Conservation (phyloP, 2,888 invertebrate species). For the Drosophila meridionalis region DNA sequence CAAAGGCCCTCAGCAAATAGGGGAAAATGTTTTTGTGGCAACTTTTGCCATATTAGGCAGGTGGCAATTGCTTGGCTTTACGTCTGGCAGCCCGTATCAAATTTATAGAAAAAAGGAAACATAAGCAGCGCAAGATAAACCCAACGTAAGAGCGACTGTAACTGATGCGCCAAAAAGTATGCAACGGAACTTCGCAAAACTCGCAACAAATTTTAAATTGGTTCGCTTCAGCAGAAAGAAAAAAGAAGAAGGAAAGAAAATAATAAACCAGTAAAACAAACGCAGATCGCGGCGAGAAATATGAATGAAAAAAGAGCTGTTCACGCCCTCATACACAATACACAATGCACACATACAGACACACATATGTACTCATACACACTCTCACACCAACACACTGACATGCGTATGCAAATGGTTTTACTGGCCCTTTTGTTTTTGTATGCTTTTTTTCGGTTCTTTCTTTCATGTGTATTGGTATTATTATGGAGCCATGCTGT, state of each 20-base stretch:
- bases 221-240: conserved; percentile 57
- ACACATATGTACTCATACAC: conserved; percentile 18
- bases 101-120: conserved; percentile 40
- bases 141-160: conserved; percentile 3
- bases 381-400: background rate
- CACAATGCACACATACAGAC: conserved; percentile 18
- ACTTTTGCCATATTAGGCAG: conserved; percentile 52
- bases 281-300: conserved; percentile 52
- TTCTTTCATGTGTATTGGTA: conserved; percentile 58
- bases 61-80: conserved; percentile 62
- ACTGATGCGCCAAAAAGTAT: conserved; percentile 59
- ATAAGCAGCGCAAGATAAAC: conserved; percentile 6
- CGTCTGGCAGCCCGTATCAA: conserved; percentile 65
- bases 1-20: conserved; percentile 19
- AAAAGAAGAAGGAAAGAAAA: conserved; percentile 17
- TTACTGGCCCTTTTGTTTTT: conserved; percentile 69
- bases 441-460: conserved; percentile 19
- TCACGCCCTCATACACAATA: conserved; percentile 59
- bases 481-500: conserved; percentile 80
- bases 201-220: conserved; percentile 80
- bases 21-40: conserved; percentile 22
- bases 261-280: conserved; percentile 7
- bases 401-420: conserved; percentile 72
- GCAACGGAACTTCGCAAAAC: conserved; percentile 63
- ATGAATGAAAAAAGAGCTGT: conserved; percentile 70